Evolutionary conservation across 2,797 vertebrate species (phyloP).

Genomic region (Melanotaenia maccullochi): DNA sequence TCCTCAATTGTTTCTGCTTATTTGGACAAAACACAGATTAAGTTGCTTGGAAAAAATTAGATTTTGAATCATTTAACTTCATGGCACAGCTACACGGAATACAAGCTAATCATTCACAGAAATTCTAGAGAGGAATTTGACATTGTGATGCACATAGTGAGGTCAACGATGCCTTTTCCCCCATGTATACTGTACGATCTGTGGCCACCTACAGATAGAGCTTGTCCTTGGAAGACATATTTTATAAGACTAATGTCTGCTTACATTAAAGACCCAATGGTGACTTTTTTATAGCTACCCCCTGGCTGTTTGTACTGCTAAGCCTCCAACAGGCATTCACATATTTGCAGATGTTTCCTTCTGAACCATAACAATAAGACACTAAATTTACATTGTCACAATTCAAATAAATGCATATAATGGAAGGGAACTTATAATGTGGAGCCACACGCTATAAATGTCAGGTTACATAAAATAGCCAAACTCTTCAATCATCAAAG

Average conservation of each 20-base stretch:
- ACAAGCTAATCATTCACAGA: neutral
- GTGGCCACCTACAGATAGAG: slow-evolving; percentile 15
- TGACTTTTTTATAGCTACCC: slow-evolving; percentile 22
- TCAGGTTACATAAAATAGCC: slow-evolving; percentile 41
- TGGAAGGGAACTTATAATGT: slow-evolving; percentile 27
- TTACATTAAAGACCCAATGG: slow-evolving; percentile 36
- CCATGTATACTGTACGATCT: slow-evolving; percentile 12
- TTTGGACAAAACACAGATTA: slow-evolving; percentile 27
- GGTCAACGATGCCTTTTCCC: slow-evolving; percentile 9
- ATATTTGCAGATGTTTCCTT: slow-evolving; percentile 18
- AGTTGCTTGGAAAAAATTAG: neutral
- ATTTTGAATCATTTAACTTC: slow-evolving; percentile 10
- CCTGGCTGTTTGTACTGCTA: slow-evolving; percentile 16
- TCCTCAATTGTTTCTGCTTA: slow-evolving; percentile 7
- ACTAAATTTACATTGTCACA: slow-evolving; percentile 46
- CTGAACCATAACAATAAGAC: slow-evolving; percentile 46
- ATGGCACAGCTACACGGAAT: slow-evolving; percentile 1
- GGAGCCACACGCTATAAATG: slow-evolving; percentile 55
- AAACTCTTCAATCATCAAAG: slow-evolving; percentile 51
- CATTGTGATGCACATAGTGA: neutral
- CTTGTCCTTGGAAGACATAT: slow-evolving; percentile 47
- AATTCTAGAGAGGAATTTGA: slow-evolving; percentile 13
- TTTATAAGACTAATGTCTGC: slow-evolving; percentile 46
- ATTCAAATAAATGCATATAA: slow-evolving; percentile 38
- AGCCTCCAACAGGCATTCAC: slow-evolving; percentile 31